Evolutionary conservation across 2,113 vertebrate genomes (phyloP).

Genomic region (Salvelinus fontinalis): DNA sequence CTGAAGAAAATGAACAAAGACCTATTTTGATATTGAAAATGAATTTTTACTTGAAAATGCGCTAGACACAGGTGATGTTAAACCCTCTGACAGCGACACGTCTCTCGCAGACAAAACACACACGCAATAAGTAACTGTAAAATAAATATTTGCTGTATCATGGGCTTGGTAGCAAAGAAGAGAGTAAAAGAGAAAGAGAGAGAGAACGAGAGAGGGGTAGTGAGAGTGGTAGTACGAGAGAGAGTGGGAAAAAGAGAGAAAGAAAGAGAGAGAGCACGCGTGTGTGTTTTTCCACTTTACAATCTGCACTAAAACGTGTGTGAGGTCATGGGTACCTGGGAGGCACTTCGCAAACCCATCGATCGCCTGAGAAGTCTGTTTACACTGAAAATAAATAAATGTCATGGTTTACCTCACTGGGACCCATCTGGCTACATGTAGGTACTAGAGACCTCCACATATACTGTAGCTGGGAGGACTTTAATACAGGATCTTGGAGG

Average conservation of each 20-base stretch:
- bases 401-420: background rate
- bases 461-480: background rate
- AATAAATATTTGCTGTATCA: conserved; percentile 50
- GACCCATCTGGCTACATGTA: background rate
- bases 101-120: conserved; percentile 8
- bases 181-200: too few species aligned
- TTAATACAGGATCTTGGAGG: background rate
- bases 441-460: background rate
- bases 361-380: conserved; percentile 2
- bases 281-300: background rate
- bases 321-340: background rate
- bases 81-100: background rate
- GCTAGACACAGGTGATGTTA: background rate
- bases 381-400: background rate
- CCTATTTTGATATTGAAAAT: too few species aligned
- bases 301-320: conserved; percentile 4
- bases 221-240: too few species aligned
- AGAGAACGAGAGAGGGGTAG: background rate
- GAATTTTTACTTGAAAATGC: too few species aligned
- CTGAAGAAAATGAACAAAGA: background rate
- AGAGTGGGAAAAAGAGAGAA: background rate
- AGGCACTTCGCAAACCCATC: background rate
- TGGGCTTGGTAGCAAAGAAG: too few species aligned
- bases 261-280: background rate
- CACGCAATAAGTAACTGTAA: conserved; percentile 32